These are phyloP conservation scores for Turnix velox DNA, from an alignment of 2,113 vertebrate genomes.

Conservation along the genomic window DNA sequence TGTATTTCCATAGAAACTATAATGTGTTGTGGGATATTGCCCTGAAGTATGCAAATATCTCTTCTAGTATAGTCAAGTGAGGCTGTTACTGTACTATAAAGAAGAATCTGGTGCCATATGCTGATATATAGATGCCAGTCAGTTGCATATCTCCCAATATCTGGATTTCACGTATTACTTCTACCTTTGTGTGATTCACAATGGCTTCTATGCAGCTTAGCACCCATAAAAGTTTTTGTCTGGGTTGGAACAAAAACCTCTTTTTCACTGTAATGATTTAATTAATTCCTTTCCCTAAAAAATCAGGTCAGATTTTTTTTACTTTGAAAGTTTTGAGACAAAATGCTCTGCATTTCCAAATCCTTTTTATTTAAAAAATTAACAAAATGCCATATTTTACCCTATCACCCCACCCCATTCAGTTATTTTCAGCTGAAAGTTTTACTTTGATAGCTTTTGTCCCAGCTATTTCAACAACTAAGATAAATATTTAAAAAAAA, in stretches of 20 bases:
- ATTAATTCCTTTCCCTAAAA: not conserved
- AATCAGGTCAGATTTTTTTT: not conserved
- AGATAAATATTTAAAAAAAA: not conserved
- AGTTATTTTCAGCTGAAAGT: not conserved
- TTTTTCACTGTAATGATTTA: not conserved
- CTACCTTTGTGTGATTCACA: not conserved
- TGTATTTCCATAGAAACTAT: not conserved
- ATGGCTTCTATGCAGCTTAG: accelerated
- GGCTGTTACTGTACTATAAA: not conserved
- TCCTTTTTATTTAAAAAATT: not conserved
- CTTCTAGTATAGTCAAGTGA: not conserved
- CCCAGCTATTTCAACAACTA: not conserved
- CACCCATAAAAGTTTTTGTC: not conserved
- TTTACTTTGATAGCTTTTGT: not conserved
- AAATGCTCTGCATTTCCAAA: not conserved
- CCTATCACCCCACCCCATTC: not conserved
- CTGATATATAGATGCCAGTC: not conserved
- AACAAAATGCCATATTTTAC: accelerated
- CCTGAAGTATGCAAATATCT: not conserved
- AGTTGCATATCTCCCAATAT: not conserved
- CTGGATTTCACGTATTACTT: not conserved
- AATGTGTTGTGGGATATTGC: not conserved
- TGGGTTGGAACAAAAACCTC: not conserved
- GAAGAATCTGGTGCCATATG: not conserved
- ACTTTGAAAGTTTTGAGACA: not conserved